Evolutionary conservation across 2,797 vertebrate genomes (phyloP).

Genomic region (Halcyon badia): DNA sequence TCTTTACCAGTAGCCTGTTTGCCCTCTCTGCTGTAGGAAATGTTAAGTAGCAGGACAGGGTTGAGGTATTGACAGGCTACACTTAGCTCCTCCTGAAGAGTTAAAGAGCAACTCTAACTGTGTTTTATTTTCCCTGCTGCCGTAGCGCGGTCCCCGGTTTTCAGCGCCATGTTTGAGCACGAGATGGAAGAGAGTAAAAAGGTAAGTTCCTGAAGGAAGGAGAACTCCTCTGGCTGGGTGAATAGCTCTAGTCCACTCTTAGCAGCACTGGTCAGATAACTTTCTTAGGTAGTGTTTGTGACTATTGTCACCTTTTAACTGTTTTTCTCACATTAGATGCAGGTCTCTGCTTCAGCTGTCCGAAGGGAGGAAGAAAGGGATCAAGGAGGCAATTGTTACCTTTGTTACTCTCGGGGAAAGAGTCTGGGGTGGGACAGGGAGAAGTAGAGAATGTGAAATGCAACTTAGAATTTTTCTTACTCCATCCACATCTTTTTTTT

Average conservation of each 20-base stretch:
- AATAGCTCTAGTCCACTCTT: neutral
- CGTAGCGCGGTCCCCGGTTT: constrained; percentile 93
- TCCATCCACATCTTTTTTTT: neutral
- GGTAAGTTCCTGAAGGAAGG: constrained; percentile 75
- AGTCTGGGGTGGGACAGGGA: neutral
- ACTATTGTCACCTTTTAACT: neutral
- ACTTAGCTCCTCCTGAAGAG: neutral
- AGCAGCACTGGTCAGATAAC: neutral
- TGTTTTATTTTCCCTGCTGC: neutral
- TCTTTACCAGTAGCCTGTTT: neutral
- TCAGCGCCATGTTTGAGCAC: constrained; percentile 94
- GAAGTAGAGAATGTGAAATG: neutral
- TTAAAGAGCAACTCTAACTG: neutral
- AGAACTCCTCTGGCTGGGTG: neutral
- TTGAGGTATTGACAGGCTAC: neutral
- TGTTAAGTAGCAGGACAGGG: neutral
- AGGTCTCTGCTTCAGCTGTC: neutral
- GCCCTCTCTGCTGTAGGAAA: neutral
- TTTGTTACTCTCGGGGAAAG: neutral
- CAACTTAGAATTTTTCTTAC: neutral
- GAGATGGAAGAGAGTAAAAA: constrained; percentile 95
- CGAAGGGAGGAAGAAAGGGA: neutral
- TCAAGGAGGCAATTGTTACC: neutral
- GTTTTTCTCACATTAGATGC: neutral
- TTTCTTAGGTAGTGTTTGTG: neutral